These are phyloP conservation scores for Temnothorax curvispinosus DNA, from an alignment of 1,140 invertebrate species.

Conservation along the genomic window DNA sequence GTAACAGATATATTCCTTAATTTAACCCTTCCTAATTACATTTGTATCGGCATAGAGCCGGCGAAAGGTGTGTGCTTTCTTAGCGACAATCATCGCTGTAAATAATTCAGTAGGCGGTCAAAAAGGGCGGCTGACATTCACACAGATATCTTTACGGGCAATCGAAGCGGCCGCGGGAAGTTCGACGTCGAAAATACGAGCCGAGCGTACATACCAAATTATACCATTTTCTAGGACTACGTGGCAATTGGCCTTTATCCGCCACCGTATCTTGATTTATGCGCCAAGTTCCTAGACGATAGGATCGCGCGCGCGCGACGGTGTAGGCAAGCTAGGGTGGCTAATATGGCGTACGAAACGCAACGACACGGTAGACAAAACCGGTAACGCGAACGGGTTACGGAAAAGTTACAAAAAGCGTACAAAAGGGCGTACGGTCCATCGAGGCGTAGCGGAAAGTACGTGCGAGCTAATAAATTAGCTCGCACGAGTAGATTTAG, in stretches of 20 bases:
- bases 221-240: slow-evolving; percentile 60
- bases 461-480: slow-evolving; percentile 8
- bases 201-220: slow-evolving; percentile 35
- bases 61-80: slow-evolving; percentile 17
- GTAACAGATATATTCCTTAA: not conserved
- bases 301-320: slow-evolving; percentile 51
- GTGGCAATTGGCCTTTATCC: slow-evolving; percentile 61
- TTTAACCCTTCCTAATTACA: slow-evolving; percentile 17
- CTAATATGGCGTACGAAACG: slow-evolving; percentile 21
- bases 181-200: slow-evolving; percentile 40
- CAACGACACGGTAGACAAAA: slow-evolving; percentile 12
- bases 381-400: slow-evolving; percentile 13
- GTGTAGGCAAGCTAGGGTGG: not conserved
- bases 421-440: not conserved
- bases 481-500: not conserved
- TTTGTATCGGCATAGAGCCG: not conserved
- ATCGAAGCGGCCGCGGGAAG: slow-evolving; percentile 55
- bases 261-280: slow-evolving; percentile 68
- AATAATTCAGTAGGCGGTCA: slow-evolving; percentile 65
- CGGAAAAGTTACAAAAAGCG: slow-evolving; percentile 4
- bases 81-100: slow-evolving; percentile 51
- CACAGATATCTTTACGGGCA: slow-evolving; percentile 49
- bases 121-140: slow-evolving; percentile 35
- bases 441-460: not conserved
- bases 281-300: slow-evolving; percentile 62